phyloP scores from a whole-genome alignment of 1,140 invertebrate species.

The Camponotus pennsylvanicus region DNA sequence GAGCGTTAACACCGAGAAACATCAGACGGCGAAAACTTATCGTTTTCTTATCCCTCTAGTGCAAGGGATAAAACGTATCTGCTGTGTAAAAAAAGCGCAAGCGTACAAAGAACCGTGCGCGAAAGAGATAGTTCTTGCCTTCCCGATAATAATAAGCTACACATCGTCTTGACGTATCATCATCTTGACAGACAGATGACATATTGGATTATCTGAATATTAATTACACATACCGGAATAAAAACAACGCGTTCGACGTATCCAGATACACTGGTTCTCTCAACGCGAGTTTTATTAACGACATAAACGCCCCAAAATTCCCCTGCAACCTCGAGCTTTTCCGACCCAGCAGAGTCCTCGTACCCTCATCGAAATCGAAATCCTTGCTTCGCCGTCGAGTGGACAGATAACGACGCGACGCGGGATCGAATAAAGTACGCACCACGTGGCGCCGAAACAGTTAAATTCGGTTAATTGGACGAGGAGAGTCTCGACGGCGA shows the following conservation, averaged over 20 bases:
- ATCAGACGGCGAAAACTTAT: neutral
- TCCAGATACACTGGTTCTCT: neutral
- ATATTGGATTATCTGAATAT: too few relatives aligned
- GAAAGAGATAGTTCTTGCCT: neutral
- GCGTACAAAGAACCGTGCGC: neutral
- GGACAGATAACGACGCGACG: slow-evolving; percentile 28
- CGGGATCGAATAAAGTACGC: slow-evolving; percentile 2
- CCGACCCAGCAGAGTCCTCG: neutral
- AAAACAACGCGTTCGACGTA: neutral
- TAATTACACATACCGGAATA: neutral
- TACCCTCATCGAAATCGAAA: neutral
- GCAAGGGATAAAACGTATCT: neutral
- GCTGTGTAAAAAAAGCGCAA: neutral
- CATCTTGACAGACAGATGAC: neutral
- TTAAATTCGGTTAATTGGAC: slow-evolving; percentile 56
- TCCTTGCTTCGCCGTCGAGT: neutral
- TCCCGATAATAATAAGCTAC: too few relatives aligned
- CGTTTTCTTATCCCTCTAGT: neutral
- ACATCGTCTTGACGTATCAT: neutral
- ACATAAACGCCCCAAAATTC: neutral
- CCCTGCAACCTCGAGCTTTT: neutral
- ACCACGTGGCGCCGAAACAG: slow-evolving; percentile 49
- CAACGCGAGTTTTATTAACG: slow-evolving; percentile 27
- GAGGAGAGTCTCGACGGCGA: neutral
- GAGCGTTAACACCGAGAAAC: slow-evolving; percentile 32